A percentile compares a stretch with the other conserved stretches of the same genome.
Evolutionary conservation across 2,113 vertebrate species (phyloP).

Genomic region (Uria lomvia): DNA sequence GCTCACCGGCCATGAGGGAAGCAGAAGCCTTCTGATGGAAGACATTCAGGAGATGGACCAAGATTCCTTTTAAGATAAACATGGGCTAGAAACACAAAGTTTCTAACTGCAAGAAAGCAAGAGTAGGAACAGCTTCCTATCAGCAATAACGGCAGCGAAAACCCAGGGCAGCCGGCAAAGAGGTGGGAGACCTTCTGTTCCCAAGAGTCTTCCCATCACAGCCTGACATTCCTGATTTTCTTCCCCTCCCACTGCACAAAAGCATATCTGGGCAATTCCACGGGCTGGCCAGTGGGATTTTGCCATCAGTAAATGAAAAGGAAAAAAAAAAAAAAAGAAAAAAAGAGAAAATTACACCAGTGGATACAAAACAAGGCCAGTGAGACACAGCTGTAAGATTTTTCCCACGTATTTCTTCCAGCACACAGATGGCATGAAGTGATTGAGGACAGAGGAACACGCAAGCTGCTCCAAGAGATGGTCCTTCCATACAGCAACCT

Average conservation of each 20-base stretch:
- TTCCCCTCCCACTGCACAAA: neutral
- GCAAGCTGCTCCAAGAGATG: neutral
- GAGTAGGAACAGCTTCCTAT: neutral
- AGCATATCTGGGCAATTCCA: neutral
- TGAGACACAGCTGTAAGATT: neutral
- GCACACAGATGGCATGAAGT: neutral
- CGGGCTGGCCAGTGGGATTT: neutral
- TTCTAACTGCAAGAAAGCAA: neutral
- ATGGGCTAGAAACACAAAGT: neutral
- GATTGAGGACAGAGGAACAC: neutral
- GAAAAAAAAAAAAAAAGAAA: neutral
- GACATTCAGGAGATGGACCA: neutral
- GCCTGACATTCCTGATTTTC: conserved; percentile 54
- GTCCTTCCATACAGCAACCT: neutral
- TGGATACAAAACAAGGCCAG: neutral
- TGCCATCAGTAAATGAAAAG: neutral
- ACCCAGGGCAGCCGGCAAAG: neutral
- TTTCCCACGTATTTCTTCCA: neutral
- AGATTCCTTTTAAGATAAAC: neutral
- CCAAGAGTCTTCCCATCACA: conserved; percentile 26
- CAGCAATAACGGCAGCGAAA: fast-evolving
- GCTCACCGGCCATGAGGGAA: neutral
- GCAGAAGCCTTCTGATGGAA: neutral
- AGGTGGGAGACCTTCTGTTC: neutral
- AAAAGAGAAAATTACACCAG: neutral